Base-by-base conservation (phyloP, 2,888 invertebrate species). In the Blera fallax region DNA sequence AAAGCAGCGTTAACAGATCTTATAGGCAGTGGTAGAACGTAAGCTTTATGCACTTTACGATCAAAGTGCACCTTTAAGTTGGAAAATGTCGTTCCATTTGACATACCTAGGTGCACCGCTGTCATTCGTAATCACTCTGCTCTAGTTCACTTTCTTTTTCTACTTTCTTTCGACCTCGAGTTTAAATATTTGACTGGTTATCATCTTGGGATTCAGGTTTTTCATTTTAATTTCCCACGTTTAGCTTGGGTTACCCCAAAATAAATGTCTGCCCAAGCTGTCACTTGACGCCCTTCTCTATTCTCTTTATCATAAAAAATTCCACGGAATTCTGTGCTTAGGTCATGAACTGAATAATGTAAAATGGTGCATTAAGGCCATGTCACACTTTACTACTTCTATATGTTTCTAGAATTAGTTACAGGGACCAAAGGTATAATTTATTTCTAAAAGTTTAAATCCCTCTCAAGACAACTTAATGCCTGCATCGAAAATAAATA, bases 61-160 rank as follows among this genome's bases (percentile, higher is more conserved):
- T n/a, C n/a, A n/a, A n/a, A n/a, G n/a, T n/a, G n/a, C n/a, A n/a
- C n/a, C n/a, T n/a, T n/a, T n/a, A n/a, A n/a, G n/a, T n/a, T n/a
- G n/a, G n/a, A 32, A 48, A 48, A 4, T 27, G n/a, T 52, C 27
- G n/a, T 14, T 52, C 52, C n/a, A 2, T 43, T 16, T 40, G 40
- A 40, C 40, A 34, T 34, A 8, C 11, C 11, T 10, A 34, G 8
- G 40, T 40, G n/a, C 16, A 18, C 21, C 18, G 1, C 29, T 18
- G 24, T 27, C 27, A 56, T 14, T n/a, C 11, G 6, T 18, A 32
- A 70, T 27, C 52, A 69, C 69, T 60, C 62, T 54, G 52, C 62
- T 45, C 62, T 74, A 60, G 74, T 74, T 81, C 67, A 74, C 67
- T 81, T 81, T 74, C 80, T 81, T 74, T 80, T 81, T 37, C 58